Base-by-base conservation (phyloP, 2,797 vertebrate species). In the Fistularia commersonii region DNA sequence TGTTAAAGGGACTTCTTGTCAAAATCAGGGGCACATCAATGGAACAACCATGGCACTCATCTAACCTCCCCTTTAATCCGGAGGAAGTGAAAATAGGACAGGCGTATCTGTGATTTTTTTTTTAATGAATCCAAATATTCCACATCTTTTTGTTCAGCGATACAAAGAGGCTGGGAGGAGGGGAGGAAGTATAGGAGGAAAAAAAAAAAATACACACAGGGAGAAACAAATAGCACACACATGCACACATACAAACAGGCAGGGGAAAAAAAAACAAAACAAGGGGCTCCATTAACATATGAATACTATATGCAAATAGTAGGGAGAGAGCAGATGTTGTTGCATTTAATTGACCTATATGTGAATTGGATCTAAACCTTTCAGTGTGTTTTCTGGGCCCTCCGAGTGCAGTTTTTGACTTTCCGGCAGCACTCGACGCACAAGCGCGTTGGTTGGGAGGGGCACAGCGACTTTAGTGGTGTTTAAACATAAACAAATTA, bases 321-420 rank as follows among this genome's bases (percentile, higher is more conserved):
- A 83, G 90, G 93, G 92, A 92, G 92, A 95, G 94, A 98, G 95
- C 97, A 99, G 97, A 99, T 99, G 97, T 97, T 97, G 95, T 90
- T 89, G 95, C 95, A 98, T 98, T 94, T 98, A 95, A 98, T 99
- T 99, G 96, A 99, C 97, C 97, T 99, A 99, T 97, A 99, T 99
- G 97, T 96, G 95, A 97, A 97, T 97, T 93, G 93, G 93, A 97
- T 96, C 94, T 93, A 95, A 97, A 96, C 93, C 93, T 95, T 95
- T 94, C 95, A 93, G 91, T 93, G 91, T 89, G 91, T 93, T 74
- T 93, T 93, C 93, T 90, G 92, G 90, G 91, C 92, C 92, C 90
- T 86, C 87, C 86, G 73, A 77, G 72, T 91, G 88, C 90, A 88
- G 90, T 90, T 92, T 40, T 39, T 39, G 50, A 91, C 71, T 92